A percentile compares a stretch with the other conserved stretches of the same genome.
Evolutionary conservation across 2,113 vertebrate species (phyloP).

Genomic region (Forbesichthys agassizii): DNA sequence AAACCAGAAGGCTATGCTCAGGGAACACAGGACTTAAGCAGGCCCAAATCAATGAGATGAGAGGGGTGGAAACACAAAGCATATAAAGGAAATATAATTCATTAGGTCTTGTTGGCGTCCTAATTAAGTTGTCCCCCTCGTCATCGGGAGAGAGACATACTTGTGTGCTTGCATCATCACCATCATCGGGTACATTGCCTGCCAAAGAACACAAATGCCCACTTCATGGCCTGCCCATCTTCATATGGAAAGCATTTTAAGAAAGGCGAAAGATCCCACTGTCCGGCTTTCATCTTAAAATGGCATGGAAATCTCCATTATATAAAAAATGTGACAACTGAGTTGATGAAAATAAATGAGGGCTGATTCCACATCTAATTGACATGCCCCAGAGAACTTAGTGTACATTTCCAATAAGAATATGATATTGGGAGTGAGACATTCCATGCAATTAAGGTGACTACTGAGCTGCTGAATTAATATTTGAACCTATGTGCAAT

Average conservation of each 20-base stretch:
- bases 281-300: background rate
- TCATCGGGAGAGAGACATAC: background rate
- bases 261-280: background rate
- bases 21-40: conserved; percentile 2
- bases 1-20: conserved; percentile 7
- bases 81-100: background rate
- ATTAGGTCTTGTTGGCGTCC: background rate
- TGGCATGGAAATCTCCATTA: too few relatives aligned
- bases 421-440: conserved; percentile 40
- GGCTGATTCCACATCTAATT: conserved; percentile 10
- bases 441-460: conserved; percentile 36
- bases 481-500: conserved; percentile 30
- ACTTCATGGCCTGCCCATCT: background rate
- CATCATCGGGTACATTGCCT: conserved; percentile 11
- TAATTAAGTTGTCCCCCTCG: background rate
- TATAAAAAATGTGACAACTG: background rate
- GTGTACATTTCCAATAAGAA: conserved; percentile 39
- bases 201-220: conserved; percentile 22
- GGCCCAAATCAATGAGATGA: background rate
- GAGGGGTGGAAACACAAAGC: background rate
- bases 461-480: conserved; percentile 24
- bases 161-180: conserved; percentile 6
- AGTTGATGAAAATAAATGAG: conserved; percentile 7
- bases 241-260: background rate
- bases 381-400: conserved; percentile 13